These are phyloP conservation scores for Catharus minimus DNA, from an alignment of 2,113 vertebrate species.

Conservation along the genomic window DNA sequence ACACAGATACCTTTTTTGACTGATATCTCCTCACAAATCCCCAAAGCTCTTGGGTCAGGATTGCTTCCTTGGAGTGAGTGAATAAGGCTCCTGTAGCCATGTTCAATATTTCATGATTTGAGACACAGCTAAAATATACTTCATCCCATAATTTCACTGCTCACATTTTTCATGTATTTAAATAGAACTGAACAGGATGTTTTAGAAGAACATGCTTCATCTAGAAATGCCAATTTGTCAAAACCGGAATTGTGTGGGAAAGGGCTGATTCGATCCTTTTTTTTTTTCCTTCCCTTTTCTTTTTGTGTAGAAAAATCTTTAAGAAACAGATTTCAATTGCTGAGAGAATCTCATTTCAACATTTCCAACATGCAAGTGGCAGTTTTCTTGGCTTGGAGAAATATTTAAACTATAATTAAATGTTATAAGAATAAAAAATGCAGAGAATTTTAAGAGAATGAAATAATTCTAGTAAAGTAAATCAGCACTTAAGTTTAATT, in stretches of 20 bases:
- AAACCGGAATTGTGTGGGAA: constrained; percentile 56
- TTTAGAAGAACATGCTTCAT: constrained; percentile 58
- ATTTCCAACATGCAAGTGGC: constrained; percentile 27
- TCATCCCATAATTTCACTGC: constrained; percentile 10
- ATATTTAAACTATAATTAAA: constrained; percentile 42
- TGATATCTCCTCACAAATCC: not conserved
- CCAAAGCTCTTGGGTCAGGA: not conserved
- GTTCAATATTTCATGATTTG: constrained; percentile 15
- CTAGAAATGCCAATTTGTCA: constrained; percentile 62
- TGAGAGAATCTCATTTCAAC: constrained; percentile 34
- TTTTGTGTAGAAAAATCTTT: not conserved
- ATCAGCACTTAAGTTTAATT: not conserved
- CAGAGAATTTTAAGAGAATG: not conserved
- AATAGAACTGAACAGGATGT: constrained; percentile 67
- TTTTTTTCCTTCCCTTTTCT: not conserved
- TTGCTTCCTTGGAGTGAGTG: not conserved
- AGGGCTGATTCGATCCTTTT: not conserved
- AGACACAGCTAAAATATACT: constrained; percentile 14
- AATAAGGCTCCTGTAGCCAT: not conserved
- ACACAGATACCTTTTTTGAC: not conserved
- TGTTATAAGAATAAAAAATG: constrained; percentile 2
- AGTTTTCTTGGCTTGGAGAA: constrained; percentile 39
- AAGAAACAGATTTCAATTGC: constrained; percentile 42
- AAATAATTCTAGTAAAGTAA: not conserved
- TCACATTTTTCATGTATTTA: constrained; percentile 45